These are phyloP conservation scores for Tholera decimalis DNA, from an alignment of 2,888 invertebrate species.

Conservation along the genomic window DNA sequence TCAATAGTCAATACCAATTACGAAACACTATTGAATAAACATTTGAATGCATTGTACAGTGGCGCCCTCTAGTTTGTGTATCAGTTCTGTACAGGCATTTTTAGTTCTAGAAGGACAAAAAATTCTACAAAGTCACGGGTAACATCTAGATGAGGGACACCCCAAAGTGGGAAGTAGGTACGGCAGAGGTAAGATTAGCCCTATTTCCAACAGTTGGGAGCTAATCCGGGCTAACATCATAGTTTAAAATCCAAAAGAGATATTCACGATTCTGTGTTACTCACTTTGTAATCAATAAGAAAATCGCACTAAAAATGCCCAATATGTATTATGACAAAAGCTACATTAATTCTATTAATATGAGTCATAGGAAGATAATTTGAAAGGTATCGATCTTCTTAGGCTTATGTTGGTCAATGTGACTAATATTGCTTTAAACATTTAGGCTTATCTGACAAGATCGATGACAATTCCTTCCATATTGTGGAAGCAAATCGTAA, in stretches of 20 bases:
- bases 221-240: background rate
- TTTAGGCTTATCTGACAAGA: slow-evolving; percentile 11
- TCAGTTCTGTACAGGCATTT: background rate
- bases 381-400: slow-evolving; percentile 12
- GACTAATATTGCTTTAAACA: slow-evolving; percentile 9
- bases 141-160: background rate
- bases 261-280: background rate
- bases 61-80: slow-evolving; percentile 6
- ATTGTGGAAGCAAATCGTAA: slow-evolving; percentile 5
- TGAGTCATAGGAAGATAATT: slow-evolving; percentile 21
- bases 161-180: background rate
- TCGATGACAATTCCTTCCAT: slow-evolving; percentile 11
- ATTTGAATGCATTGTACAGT: background rate
- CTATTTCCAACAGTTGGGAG: background rate
- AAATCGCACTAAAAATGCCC: background rate
- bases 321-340: slow-evolving; percentile 1
- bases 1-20: slow-evolving; percentile 16
- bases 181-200: background rate
- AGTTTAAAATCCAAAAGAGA: too few species aligned
- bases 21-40: slow-evolving; percentile 12
- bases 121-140: background rate
- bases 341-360: slow-evolving; percentile 10
- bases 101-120: background rate
- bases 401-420: background rate
- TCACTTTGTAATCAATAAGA: slow-evolving; percentile 1